Conservation (phyloP, 2,888 invertebrate genomes). For the Nymphalis c-album region DNA sequence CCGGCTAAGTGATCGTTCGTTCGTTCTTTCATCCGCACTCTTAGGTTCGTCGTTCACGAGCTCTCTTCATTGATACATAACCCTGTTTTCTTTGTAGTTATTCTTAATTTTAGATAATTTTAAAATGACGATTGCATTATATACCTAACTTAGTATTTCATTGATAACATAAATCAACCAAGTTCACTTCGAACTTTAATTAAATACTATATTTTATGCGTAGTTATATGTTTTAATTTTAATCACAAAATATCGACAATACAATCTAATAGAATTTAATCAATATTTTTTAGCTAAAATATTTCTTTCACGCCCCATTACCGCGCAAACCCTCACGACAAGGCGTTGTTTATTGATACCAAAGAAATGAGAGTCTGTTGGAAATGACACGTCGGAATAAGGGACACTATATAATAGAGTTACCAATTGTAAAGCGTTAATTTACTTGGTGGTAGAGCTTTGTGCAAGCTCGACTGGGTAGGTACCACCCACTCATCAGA, state of each 20-base stretch:
- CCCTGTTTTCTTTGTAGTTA: constrained; percentile 18
- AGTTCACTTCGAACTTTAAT: too few species aligned
- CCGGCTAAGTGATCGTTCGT: constrained; percentile 39
- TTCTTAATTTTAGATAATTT: constrained; percentile 22
- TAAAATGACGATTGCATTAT: constrained; percentile 11
- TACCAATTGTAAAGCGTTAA: too few species aligned
- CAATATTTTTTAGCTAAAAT: constrained; percentile 13
- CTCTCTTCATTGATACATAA: constrained; percentile 30
- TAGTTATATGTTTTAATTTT: too few species aligned
- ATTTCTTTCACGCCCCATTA: constrained; percentile 26
- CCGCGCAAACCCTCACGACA: constrained; percentile 7
- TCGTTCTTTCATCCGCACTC: constrained; percentile 33
- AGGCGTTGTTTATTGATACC: background rate
- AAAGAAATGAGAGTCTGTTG: background rate
- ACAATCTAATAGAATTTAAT: background rate
- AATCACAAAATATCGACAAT: too few species aligned
- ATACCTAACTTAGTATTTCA: constrained; percentile 10
- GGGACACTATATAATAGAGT: background rate
- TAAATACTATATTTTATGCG: too few species aligned
- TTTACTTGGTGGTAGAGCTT: too few species aligned
- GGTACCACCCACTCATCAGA: too few species aligned
- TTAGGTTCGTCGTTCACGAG: constrained; percentile 32
- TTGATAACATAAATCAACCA: too few species aligned
- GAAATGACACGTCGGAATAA: background rate
- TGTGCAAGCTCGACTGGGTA: too few species aligned